These are phyloP conservation scores for Ptiloglossa arizonensis DNA, from an alignment of 1,140 invertebrate genomes.

Conservation along the genomic window DNA sequence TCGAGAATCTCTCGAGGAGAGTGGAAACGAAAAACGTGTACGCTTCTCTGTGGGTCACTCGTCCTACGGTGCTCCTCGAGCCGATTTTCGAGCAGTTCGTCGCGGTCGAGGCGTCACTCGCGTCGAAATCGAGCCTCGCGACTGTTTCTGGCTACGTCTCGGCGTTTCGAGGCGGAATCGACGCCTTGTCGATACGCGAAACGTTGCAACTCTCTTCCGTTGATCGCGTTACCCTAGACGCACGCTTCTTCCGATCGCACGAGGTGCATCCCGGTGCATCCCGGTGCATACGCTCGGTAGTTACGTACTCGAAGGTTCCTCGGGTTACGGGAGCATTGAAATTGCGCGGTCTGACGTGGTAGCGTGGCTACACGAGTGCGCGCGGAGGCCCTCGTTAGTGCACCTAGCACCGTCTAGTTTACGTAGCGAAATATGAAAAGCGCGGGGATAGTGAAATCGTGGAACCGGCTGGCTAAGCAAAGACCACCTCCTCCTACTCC, in stretches of 20 bases:
- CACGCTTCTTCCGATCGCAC: slow-evolving; percentile 55
- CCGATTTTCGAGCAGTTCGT: not conserved
- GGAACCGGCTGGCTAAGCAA: slow-evolving; percentile 51
- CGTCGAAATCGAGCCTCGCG: too few species aligned
- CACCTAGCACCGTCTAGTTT: slow-evolving; percentile 62
- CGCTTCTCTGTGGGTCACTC: not conserved
- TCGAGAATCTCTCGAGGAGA: too few species aligned
- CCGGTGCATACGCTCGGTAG: slow-evolving; percentile 31
- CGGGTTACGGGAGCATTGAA: slow-evolving; percentile 59
- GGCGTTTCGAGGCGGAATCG: too few species aligned
- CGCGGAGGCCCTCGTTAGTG: slow-evolving; percentile 63
- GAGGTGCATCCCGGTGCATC: slow-evolving; percentile 20
- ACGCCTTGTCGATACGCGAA: slow-evolving; percentile 36
- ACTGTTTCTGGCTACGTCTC: too few species aligned
- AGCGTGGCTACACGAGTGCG: slow-evolving; percentile 34
- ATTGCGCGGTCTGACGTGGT: slow-evolving; percentile 52
- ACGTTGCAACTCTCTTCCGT: too few species aligned
- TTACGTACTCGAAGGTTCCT: slow-evolving; percentile 57
- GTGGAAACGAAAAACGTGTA: not conserved
- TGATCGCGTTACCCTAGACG: slow-evolving; percentile 23
- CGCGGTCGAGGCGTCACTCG: too few species aligned
- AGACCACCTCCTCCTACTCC: slow-evolving; percentile 4
- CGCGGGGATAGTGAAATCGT: slow-evolving; percentile 55
- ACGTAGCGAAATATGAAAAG: slow-evolving; percentile 69
- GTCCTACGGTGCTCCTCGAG: not conserved